Evolutionary conservation across 2,888 invertebrate genomes (phyloP).

Genomic region (Rhopalosiphum nymphaeae): DNA sequence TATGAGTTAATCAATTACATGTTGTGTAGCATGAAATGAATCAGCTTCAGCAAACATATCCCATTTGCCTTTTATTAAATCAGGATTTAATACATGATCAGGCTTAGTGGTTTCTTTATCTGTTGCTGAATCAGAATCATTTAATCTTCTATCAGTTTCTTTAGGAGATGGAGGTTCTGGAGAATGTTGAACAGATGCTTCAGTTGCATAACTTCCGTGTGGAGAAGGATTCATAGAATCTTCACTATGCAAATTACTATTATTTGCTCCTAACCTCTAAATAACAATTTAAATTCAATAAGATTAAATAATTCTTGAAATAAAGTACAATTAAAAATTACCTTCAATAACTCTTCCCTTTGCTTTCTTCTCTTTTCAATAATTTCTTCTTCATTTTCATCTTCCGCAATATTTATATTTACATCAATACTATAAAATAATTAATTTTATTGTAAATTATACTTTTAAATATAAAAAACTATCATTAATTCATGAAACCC

Average conservation of each 20-base stretch:
- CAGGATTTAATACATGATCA: constrained; percentile 67
- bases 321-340: constrained; percentile 69
- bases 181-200: constrained; percentile 53
- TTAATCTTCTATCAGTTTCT: constrained; percentile 32
- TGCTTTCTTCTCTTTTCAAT: constrained; percentile 90
- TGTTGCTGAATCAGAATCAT: constrained; percentile 47
- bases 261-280: constrained; percentile 60
- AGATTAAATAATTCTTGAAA: neutral
- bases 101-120: constrained; percentile 52
- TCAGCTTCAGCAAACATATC: constrained; percentile 95
- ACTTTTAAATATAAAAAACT: neutral
- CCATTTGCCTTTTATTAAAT: constrained; percentile 73
- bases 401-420: constrained; percentile 84
- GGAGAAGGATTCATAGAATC: constrained; percentile 62
- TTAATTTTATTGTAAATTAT: neutral
- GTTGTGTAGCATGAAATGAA: constrained; percentile 81
- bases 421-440: constrained; percentile 69
- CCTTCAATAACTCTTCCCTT: constrained; percentile 88
- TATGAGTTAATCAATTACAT: constrained; percentile 73
- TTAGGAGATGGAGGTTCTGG: constrained; percentile 56
- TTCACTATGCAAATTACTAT: constrained; percentile 64
- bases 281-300: neutral
- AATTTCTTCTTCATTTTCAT: constrained; percentile 93
- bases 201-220: constrained; percentile 61
- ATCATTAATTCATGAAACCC: neutral